Base-by-base conservation (phyloP, 2,113 vertebrate genomes). In the Strigops habroptila region DNA sequence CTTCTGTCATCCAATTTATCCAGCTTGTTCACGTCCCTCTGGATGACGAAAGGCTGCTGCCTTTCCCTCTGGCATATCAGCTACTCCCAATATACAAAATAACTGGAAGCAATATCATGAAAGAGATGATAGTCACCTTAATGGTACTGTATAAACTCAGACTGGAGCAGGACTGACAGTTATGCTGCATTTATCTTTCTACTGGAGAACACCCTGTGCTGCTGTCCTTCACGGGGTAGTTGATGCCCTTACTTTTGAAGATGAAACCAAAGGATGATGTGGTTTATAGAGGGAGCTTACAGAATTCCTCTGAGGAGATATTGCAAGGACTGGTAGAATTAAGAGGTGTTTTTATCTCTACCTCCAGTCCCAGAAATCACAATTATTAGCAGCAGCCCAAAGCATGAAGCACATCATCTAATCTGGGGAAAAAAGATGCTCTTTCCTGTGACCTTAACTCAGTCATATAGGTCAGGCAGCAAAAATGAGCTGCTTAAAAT, bases 401-500 rank as follows among this genome's bases (percentile, higher is more conserved):
- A 82, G 84, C 81, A 71, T 51, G 35, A 92, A 81, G 71, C 31
- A 41, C 31, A 83, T 86, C 31, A 88, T 80, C 67, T 84, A 82
- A 65, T 65, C 49, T 77, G 39, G 62, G 44, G 52, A 74, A 81
- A 82, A 89, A 89, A 77, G 7, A 83, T 86, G 60, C 71, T 68
- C 51, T 93, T 90, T 90, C 21, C 30, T 67, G 25, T 81, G 75
- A 96, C 90, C 94, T 94, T 94, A 91, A 67, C 75, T 88, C 46
- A 83, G 76, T 63, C 71, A 86, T 63, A 81, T 6, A 86, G 85
- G 85, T 91, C 90, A 93, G 64, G 59, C 67, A 95, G 86, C 82
- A 94, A 88, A 87, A 94, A 85, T 3, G 6, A 85, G 85, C 33
- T 93, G 49, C 88, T 88, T 83, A 94, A 96, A 95, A 96, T 91